Conservation (phyloP, 2,797 vertebrate genomes). For the Thunnus albacares region DNA sequence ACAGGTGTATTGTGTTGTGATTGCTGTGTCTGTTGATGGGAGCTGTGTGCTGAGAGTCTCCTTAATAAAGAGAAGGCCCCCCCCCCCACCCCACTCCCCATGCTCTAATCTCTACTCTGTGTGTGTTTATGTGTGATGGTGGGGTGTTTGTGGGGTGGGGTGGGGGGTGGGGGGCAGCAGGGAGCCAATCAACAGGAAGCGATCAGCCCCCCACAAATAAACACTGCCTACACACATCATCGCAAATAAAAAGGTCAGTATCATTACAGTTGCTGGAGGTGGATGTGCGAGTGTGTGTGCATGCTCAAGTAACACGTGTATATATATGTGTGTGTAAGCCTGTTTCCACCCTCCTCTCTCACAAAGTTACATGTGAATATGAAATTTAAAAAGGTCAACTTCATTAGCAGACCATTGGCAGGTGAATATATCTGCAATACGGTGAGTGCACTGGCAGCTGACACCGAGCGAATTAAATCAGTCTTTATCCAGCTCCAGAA, state of each 20-base stretch:
- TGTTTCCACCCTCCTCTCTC: slow-evolving; percentile 41
- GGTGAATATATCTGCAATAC: slow-evolving; percentile 56
- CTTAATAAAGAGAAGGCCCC: slow-evolving; percentile 64
- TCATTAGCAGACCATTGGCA: slow-evolving; percentile 82
- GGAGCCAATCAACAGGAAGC: slow-evolving; percentile 82
- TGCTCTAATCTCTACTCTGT: slow-evolving; percentile 33
- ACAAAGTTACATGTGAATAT: slow-evolving; percentile 73
- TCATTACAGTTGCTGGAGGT: slow-evolving; percentile 81
- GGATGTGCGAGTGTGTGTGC: slow-evolving; percentile 43
- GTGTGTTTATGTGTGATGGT: slow-evolving; percentile 20
- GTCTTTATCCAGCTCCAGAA: slow-evolving; percentile 37
- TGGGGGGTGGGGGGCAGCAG: slow-evolving; percentile 42
- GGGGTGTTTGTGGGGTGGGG: slow-evolving; percentile 5
- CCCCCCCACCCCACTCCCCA: neutral
- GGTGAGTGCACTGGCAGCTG: slow-evolving; percentile 48
- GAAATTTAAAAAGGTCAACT: slow-evolving; percentile 86
- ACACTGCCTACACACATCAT: slow-evolving; percentile 77
- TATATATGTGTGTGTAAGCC: slow-evolving; percentile 25
- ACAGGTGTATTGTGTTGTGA: slow-evolving; percentile 79
- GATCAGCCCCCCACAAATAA: slow-evolving; percentile 74
- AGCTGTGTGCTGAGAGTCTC: slow-evolving; percentile 56
- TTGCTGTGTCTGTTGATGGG: slow-evolving; percentile 69
- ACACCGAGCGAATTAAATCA: slow-evolving; percentile 58
- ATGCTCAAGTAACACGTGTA: slow-evolving; percentile 41
- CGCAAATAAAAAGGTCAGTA: slow-evolving; percentile 87